Evolutionary conservation across 2,113 vertebrate species (phyloP).

Genomic region (Elgaria multicarinata): DNA sequence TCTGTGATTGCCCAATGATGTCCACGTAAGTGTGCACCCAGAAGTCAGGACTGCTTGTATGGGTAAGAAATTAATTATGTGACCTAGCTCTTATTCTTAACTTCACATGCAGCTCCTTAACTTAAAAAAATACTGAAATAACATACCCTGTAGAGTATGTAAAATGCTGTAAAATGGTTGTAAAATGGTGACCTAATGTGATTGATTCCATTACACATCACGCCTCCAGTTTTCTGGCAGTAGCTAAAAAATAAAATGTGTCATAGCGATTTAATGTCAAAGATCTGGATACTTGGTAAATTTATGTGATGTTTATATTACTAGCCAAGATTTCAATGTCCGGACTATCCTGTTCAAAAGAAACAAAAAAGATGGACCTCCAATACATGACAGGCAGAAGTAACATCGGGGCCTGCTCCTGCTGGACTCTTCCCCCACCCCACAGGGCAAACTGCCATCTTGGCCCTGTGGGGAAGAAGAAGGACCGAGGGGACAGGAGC

Average conservation of each 20-base stretch:
- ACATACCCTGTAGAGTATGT: not conserved
- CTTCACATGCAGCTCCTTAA: not conserved
- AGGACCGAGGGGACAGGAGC: no score
- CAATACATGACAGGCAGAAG: no score
- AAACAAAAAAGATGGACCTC: not conserved
- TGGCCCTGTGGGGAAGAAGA: no score
- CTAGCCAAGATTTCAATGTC: not conserved
- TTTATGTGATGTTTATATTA: accelerated
- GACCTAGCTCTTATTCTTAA: not conserved
- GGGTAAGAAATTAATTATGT: not conserved
- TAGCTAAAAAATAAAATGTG: not conserved
- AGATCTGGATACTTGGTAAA: not conserved
- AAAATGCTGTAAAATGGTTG: no score
- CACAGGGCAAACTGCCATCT: no score
- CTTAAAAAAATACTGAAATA: not conserved
- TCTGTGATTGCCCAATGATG: not conserved
- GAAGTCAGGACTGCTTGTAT: not conserved
- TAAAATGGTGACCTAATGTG: not conserved
- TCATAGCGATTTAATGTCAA: not conserved
- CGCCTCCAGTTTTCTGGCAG: not conserved
- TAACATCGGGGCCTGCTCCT: no score
- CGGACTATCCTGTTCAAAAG: not conserved
- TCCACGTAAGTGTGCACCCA: not conserved
- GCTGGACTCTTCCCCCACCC: no score
- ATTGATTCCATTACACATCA: not conserved